A percentile compares a stretch with the other conserved stretches of the same genome.
These are phyloP conservation scores for Latrodectus hesperus DNA, from an alignment of 2,888 invertebrate genomes.

Conservation along the genomic window DNA sequence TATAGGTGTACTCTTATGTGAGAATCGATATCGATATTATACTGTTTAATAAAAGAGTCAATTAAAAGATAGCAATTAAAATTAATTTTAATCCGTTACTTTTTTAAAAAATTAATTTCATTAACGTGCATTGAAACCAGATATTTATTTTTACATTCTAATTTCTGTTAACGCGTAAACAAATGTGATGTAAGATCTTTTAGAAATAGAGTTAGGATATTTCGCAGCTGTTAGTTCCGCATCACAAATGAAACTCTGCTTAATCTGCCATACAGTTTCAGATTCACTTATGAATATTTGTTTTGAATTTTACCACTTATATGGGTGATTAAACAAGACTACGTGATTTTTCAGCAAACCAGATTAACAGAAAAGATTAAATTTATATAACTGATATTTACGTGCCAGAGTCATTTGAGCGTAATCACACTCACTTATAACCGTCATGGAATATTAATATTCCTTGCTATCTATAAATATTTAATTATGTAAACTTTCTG, in stretches of 20 bases:
- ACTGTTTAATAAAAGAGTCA: too few relatives aligned
- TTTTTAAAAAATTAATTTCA: not conserved
- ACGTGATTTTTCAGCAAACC: not conserved
- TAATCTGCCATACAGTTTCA: not conserved
- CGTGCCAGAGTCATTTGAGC: too few relatives aligned
- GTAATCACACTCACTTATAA: too few relatives aligned
- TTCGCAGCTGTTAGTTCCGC: constrained; percentile 11
- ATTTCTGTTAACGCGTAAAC: not conserved
- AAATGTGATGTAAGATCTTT: not conserved
- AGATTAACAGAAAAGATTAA: too few relatives aligned
- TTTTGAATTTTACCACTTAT: not conserved
- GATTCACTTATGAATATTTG: not conserved
- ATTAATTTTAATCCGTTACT: too few relatives aligned
- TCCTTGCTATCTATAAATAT: too few relatives aligned
- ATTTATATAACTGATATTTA: too few relatives aligned
- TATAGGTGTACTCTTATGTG: too few relatives aligned
- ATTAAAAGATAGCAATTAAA: too few relatives aligned
- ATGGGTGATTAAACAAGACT: constrained; percentile 17
- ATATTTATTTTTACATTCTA: not conserved
- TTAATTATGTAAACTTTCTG: too few relatives aligned
- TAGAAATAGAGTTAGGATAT: not conserved
- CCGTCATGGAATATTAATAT: too few relatives aligned
- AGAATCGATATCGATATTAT: too few relatives aligned
- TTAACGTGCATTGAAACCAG: not conserved
- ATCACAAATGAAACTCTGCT: not conserved